These are phyloP conservation scores for Cyprichromis sp. DNA, from an alignment of 2,113 vertebrate genomes.

Conservation along the genomic window DNA sequence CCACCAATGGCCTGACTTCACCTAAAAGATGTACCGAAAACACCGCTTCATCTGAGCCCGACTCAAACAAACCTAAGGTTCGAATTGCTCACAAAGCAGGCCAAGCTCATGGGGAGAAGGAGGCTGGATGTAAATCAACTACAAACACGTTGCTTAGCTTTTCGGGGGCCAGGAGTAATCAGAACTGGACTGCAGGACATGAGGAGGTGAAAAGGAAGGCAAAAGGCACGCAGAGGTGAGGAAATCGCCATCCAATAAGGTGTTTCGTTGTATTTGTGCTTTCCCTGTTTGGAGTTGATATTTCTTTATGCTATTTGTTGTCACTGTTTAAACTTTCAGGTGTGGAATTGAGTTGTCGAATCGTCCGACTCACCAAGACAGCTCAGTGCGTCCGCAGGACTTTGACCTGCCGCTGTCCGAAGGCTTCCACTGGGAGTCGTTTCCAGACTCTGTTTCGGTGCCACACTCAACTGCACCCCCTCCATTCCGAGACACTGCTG, in stretches of 20 bases:
- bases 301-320: background rate
- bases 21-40: constrained; percentile 71
- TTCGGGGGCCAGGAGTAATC: constrained; percentile 64
- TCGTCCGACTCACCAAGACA: constrained; percentile 55
- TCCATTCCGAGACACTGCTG: constrained; percentile 44
- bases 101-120: constrained; percentile 65
- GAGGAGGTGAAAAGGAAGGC: constrained; percentile 75
- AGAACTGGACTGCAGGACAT: constrained; percentile 78
- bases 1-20: constrained; percentile 65
- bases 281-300: background rate
- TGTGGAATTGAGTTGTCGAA: constrained; percentile 79
- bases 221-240: constrained; percentile 77
- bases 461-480: constrained; percentile 54
- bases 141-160: constrained; percentile 74
- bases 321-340: constrained; percentile 57
- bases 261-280: background rate
- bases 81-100: constrained; percentile 73
- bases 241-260: background rate
- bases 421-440: constrained; percentile 87
- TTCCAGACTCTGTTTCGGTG: constrained; percentile 20
- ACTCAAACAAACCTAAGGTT: constrained; percentile 74
- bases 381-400: constrained; percentile 58
- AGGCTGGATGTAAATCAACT: constrained; percentile 71
- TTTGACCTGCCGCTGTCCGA: constrained; percentile 70
- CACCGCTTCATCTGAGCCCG: constrained; percentile 67